phyloP scores from a whole-genome alignment of 2,797 vertebrate species.

The Lithobates pipiens region DNA sequence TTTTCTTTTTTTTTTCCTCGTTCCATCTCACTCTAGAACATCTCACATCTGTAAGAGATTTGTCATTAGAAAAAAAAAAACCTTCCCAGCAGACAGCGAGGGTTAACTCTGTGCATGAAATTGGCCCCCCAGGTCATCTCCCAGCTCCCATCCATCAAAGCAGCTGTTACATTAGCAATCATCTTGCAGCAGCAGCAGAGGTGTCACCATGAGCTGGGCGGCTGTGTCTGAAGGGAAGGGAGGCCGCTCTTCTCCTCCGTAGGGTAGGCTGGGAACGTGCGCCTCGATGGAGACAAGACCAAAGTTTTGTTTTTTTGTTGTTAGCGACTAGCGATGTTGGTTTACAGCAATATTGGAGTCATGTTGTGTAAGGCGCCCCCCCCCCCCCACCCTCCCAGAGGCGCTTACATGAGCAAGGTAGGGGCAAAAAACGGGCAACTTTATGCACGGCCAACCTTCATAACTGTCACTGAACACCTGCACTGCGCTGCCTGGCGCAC shows the following conservation, averaged over 20 bases:
- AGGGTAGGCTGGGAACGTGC: slow-evolving; percentile 15
- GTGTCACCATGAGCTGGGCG: slow-evolving; percentile 39
- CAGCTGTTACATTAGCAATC: slow-evolving; percentile 28
- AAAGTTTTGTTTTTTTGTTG: slow-evolving; percentile 39
- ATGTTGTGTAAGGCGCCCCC: background rate
- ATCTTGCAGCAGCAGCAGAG: background rate
- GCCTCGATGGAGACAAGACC: slow-evolving; percentile 11
- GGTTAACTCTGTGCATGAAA: slow-evolving; percentile 21
- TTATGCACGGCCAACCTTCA: too few species aligned
- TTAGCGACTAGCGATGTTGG: slow-evolving; percentile 25
- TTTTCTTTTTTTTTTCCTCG: too few species aligned
- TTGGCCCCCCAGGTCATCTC: slow-evolving; percentile 9
- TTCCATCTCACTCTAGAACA: too few species aligned
- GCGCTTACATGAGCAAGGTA: background rate
- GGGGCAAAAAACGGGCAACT: too few species aligned
- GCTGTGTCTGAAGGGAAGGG: slow-evolving; percentile 23
- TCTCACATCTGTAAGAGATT: too few species aligned
- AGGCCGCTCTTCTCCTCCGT: slow-evolving; percentile 14
- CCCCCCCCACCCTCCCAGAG: background rate
- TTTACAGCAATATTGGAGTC: slow-evolving; percentile 16
- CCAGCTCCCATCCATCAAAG: slow-evolving; percentile 16
- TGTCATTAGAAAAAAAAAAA: too few species aligned
- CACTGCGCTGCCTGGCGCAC: too few species aligned
- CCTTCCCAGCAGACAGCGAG: background rate
- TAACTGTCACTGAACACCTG: too few species aligned